These are phyloP conservation scores for Malurus splendens DNA, from an alignment of 2,797 vertebrate species.

Conservation along the genomic window DNA sequence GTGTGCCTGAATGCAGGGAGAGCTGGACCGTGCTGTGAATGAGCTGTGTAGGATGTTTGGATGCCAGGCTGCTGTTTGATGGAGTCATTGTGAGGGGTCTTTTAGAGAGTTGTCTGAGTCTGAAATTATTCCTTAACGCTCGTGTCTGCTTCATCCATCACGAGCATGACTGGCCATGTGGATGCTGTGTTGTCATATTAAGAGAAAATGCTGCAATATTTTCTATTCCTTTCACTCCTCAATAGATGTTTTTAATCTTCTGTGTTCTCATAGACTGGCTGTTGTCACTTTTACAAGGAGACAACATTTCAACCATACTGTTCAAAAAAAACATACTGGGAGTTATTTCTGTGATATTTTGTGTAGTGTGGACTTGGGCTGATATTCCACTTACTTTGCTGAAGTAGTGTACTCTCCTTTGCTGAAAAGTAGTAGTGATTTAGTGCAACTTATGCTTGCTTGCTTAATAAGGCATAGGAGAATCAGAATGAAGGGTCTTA, in stretches of 20 bases:
- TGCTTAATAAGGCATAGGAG: background rate
- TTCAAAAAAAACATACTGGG: background rate
- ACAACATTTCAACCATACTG: background rate
- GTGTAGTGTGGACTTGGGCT: background rate
- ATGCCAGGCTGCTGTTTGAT: background rate
- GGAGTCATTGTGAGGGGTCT: background rate
- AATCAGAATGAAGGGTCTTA: background rate
- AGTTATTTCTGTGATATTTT: background rate
- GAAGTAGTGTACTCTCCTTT: background rate
- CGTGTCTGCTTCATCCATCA: background rate
- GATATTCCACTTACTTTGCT: background rate
- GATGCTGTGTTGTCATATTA: background rate
- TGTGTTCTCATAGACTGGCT: background rate
- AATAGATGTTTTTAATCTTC: background rate
- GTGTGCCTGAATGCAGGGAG: background rate
- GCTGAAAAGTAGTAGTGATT: background rate
- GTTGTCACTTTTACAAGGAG: background rate
- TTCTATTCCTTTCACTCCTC: background rate
- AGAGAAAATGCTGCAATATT: background rate
- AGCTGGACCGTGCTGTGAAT: background rate
- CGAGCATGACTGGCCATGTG: fast-evolving
- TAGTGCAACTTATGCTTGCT: background rate
- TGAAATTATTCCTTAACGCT: background rate
- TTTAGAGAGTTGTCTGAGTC: background rate
- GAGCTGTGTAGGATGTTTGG: background rate